Percentiles rank a stretch among this genome's conserved stretches.
phyloP scores from a whole-genome alignment of 1,140 invertebrate species.

The Lepidurus arcticus region DNA sequence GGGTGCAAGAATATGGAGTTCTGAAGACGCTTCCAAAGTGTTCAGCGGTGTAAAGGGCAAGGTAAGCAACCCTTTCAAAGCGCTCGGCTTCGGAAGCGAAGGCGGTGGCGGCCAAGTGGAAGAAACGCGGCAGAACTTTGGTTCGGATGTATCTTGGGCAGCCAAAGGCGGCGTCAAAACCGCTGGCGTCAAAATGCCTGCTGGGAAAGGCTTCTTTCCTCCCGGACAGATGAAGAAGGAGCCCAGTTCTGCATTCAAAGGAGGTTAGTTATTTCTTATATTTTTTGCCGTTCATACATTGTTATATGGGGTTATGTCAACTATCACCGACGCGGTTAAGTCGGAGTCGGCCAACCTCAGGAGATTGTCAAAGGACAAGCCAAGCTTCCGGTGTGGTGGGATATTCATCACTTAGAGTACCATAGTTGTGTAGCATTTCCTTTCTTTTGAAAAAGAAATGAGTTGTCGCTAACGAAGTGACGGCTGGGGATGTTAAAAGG shows the following conservation, averaged over 20 bases:
- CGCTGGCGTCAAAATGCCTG: background rate
- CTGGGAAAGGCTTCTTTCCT: background rate
- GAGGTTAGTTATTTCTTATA: background rate
- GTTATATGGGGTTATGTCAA: too few relatives aligned
- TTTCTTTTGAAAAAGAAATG: background rate
- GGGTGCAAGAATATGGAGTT: background rate
- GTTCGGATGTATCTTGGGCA: background rate
- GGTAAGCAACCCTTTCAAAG: slow-evolving; percentile 1
- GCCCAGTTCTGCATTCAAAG: background rate
- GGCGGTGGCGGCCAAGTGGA: background rate
- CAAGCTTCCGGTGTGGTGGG: too few relatives aligned
- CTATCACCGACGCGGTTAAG: too few relatives aligned
- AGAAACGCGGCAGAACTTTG: slow-evolving; percentile 4
- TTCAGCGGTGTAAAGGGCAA: background rate
- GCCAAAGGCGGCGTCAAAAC: background rate
- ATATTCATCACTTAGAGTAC: background rate
- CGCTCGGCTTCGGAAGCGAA: background rate
- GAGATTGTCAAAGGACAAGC: too few relatives aligned
- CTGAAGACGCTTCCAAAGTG: background rate
- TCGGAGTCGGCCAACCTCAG: too few relatives aligned
- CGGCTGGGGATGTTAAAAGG: background rate
- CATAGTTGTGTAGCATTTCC: background rate
- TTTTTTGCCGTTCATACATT: background rate
- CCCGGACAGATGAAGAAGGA: background rate
- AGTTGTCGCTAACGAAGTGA: background rate